Percentiles rank a stretch among this genome's conserved stretches.
Evolutionary conservation across 1,140 invertebrate species (phyloP).

Genomic region (Atopsyche davidsoni): DNA sequence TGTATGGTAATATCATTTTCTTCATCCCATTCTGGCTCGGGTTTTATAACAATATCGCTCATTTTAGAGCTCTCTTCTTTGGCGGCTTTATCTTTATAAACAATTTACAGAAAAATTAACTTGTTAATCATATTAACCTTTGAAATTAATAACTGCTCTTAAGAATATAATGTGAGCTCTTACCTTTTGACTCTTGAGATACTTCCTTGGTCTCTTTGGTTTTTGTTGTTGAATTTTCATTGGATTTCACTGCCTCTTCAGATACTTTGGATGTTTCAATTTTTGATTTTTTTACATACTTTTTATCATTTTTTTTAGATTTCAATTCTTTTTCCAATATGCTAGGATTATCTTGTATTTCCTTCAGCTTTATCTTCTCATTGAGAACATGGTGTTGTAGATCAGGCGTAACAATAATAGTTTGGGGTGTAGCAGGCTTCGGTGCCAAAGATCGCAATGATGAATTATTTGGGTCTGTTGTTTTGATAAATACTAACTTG

Average conservation of each 20-base stretch:
- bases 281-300: slow-evolving; percentile 44
- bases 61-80: too few relatives aligned
- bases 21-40: slow-evolving; percentile 65
- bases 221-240: slow-evolving; percentile 35
- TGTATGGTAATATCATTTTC: slow-evolving; percentile 42
- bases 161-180: slow-evolving; percentile 6
- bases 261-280: slow-evolving; percentile 33
- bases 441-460: slow-evolving; percentile 37
- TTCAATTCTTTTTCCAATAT: slow-evolving; percentile 16
- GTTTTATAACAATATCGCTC: slow-evolving; percentile 54
- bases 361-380: slow-evolving; percentile 13
- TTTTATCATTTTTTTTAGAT: slow-evolving; percentile 34
- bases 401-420: slow-evolving; percentile 39
- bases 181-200: slow-evolving; percentile 20
- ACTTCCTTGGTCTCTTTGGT: slow-evolving; percentile 31
- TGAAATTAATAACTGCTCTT: too few relatives aligned
- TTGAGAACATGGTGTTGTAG: slow-evolving; percentile 18
- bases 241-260: slow-evolving; percentile 26
- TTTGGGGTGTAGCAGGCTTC: slow-evolving; percentile 37
- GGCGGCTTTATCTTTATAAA: too few relatives aligned
- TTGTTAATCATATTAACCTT: too few relatives aligned
- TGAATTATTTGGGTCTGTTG: slow-evolving; percentile 38
- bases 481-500: slow-evolving; percentile 48
- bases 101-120: too few relatives aligned
- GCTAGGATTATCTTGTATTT: slow-evolving; percentile 8